Evolutionary conservation across 2,888 invertebrate genomes (phyloP).

Genomic region (Harmothoe impar): DNA sequence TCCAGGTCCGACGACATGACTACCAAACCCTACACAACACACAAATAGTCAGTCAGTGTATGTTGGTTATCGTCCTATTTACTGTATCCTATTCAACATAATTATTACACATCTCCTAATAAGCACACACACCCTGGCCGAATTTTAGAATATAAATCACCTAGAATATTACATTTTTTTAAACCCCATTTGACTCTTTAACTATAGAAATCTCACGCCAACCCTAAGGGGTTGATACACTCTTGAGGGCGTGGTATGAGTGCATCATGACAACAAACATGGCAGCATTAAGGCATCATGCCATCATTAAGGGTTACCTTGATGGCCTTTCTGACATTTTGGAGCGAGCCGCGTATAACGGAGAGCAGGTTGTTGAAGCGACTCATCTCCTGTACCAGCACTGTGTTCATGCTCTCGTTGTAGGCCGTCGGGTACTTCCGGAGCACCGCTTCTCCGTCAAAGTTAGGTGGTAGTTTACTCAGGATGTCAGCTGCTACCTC

Average conservation of each 20-base stretch:
- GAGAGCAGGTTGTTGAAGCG: conserved; percentile 83
- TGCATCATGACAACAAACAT: too few species aligned
- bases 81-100: not conserved
- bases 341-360: conserved; percentile 80
- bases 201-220: too few species aligned
- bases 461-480: conserved; percentile 84
- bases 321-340: conserved; percentile 83
- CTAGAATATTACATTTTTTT: too few species aligned
- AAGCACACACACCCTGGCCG: not conserved
- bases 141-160: too few species aligned
- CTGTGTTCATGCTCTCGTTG: conserved; percentile 84
- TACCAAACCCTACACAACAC: conserved; percentile 88
- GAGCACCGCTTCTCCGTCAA: conserved; percentile 82
- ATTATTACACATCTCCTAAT: not conserved
- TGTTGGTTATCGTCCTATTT: not conserved
- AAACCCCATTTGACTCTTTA: too few species aligned
- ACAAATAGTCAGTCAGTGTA: not conserved
- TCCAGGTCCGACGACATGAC: conserved; percentile 94
- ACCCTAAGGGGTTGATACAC: too few species aligned
- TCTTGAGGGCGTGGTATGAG: too few species aligned
- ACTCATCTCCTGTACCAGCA: conserved; percentile 84
- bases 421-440: conserved; percentile 83
- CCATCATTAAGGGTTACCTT: too few species aligned
- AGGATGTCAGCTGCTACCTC: conserved; percentile 92
- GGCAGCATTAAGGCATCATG: too few species aligned